Evolutionary conservation across 1,140 invertebrate genomes (phyloP).

Genomic region (Campoletis sonorensis): DNA sequence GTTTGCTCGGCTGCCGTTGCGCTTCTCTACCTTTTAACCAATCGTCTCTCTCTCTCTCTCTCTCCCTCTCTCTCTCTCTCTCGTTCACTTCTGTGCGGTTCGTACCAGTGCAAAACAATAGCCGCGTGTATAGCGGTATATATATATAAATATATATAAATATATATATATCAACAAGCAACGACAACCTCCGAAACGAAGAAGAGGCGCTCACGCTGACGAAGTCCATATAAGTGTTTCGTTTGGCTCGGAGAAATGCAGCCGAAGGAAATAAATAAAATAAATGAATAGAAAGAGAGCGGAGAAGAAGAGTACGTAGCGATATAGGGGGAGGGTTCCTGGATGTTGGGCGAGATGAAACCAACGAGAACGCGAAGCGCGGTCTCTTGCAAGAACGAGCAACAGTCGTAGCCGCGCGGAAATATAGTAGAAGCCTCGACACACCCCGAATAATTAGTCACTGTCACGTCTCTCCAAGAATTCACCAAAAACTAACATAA

Average conservation of each 20-base stretch:
- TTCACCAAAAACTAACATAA: not conserved
- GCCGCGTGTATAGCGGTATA: conserved; percentile 70
- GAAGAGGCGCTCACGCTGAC: conserved; percentile 58
- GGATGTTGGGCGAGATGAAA: conserved; percentile 22
- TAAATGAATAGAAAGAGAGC: conserved; percentile 63
- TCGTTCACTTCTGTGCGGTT: conserved; percentile 47
- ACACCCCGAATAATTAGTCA: conserved; percentile 76
- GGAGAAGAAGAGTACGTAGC: conserved; percentile 39
- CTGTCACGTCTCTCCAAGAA: conserved; percentile 65
- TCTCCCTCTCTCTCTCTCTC: conserved; percentile 41
- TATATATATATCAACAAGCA: conserved; percentile 58
- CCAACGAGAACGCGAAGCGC: not conserved
- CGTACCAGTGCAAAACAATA: conserved; percentile 72
- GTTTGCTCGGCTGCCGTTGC: conserved; percentile 45
- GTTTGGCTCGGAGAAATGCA: conserved; percentile 74
- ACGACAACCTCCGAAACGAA: conserved; percentile 50
- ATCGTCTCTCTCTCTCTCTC: conserved; percentile 22
- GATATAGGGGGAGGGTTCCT: conserved; percentile 22
- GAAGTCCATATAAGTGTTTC: conserved; percentile 76
- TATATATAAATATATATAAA: conserved; percentile 50
- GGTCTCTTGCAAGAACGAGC: conserved; percentile 14
- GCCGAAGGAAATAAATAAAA: conserved; percentile 66
- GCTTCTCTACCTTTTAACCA: conserved; percentile 23
- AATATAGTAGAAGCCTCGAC: conserved; percentile 50
- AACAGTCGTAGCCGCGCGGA: not conserved